Evolutionary conservation across 2,888 invertebrate species (phyloP), one percentile per base, ranked within the genome.

Genomic region (Prosopocoilus inquinatus): DNA sequence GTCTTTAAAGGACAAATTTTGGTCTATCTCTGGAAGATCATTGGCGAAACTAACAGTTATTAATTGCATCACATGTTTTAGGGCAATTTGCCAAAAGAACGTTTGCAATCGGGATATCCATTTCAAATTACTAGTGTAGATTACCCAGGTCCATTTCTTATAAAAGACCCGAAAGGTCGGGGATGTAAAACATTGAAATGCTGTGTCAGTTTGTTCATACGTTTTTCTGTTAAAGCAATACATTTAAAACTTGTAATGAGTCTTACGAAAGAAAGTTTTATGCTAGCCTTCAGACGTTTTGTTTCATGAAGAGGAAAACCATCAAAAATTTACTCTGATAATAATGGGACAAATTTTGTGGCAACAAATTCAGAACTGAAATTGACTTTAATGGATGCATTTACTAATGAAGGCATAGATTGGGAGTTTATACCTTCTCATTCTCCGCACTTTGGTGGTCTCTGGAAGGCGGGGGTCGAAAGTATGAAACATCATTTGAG

Each of bases 381-480:
- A 20, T 4, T 3, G 20, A 20, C 20, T 20, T 20, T 20, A 4
- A 20, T 20, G 20, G 20, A 20, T 20, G 20, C 20, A 1, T 20
- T 20, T 1, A 20, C 20, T 4, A 20, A 20, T 20, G 20, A 67
- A n/a, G n/a, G n/a, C n/a, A n/a, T n/a, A n/a, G n/a, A n/a, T n/a
- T n/a, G n/a, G n/a, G n/a, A n/a, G n/a, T n/a, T n/a, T n/a, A n/a
- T n/a, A n/a, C n/a, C n/a, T n/a, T n/a, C n/a, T n/a, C n/a, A n/a
- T n/a, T n/a, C n/a, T n/a, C n/a, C n/a, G n/a, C n/a, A n/a, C n/a
- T n/a, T n/a, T n/a, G n/a, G n/a, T n/a, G n/a, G 67, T 5, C 41
- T 67, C 2, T 67, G 66, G 67, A 68, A 69, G 44, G 59, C 64
- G 1, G 65, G 59, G 4, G 62, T 69, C 2, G 64, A 66, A 47